phyloP scores from a whole-genome alignment of 2,113 vertebrate species.

The Dinomys branickii region DNA sequence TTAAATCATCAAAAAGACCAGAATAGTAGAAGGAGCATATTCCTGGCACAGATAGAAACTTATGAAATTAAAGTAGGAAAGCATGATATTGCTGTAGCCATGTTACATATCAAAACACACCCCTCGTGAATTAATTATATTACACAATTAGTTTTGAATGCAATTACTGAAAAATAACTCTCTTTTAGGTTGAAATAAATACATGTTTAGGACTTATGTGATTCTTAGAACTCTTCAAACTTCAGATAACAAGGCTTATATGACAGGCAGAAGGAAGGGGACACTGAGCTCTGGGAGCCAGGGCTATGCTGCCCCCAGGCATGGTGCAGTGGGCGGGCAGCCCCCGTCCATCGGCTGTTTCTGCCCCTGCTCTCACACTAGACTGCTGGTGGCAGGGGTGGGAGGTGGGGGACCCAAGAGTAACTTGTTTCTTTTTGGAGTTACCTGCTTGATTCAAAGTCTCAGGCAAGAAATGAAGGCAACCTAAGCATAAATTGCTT shows the following conservation, averaged over 20 bases:
- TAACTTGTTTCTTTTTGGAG: not conserved
- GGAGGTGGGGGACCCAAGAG: not conserved
- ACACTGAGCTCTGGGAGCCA: not conserved
- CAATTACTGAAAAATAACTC: not conserved
- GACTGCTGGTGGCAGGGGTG: not conserved
- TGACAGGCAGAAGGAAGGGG: rapidly evolving
- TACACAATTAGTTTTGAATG: not conserved
- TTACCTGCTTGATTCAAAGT: not conserved
- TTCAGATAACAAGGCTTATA: not conserved
- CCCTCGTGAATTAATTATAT: not conserved
- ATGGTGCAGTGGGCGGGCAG: rapidly evolving
- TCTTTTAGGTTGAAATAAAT: not conserved
- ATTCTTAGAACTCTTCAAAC: not conserved
- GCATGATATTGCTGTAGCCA: not conserved
- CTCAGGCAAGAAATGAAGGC: not conserved
- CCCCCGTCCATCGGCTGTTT: rapidly evolving
- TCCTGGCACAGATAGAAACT: not conserved
- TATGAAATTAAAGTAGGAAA: not conserved
- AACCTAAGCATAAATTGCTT: not conserved
- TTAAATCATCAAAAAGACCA: not conserved
- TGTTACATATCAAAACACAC: not conserved
- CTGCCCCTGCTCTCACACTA: not conserved
- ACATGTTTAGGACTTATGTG: not conserved
- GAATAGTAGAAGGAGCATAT: not conserved
- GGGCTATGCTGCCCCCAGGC: rapidly evolving